Conservation (phyloP, 2,888 invertebrate genomes). For the Yponomeuta cagnagella region DNA sequence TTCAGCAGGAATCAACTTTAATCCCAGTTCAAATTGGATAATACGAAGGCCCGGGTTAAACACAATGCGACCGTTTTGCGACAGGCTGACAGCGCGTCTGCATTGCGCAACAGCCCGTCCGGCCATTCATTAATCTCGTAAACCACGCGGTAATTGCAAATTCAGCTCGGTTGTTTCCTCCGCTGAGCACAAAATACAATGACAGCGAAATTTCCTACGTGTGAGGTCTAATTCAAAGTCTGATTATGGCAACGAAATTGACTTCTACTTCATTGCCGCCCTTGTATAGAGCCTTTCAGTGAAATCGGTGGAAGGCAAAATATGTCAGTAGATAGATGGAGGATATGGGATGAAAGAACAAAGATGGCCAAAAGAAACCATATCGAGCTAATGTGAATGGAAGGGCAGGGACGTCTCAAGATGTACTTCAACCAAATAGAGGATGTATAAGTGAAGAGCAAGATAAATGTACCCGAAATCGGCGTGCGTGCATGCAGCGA, state of each 20-base stretch:
- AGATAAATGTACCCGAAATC: no score
- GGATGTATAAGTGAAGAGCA: no score
- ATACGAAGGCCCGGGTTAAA: neutral
- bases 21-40: neutral
- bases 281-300: no score
- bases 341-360: no score
- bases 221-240: neutral
- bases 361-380: no score
- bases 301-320: no score
- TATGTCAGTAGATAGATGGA: no score
- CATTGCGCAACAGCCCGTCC: conserved; percentile 13
- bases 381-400: no score
- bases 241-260: neutral
- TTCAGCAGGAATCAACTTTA: neutral
- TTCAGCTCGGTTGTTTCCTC: neutral
- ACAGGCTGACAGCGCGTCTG: conserved; percentile 5
- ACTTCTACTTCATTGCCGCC: neutral
- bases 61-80: neutral
- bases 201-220: neutral
- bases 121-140: conserved; percentile 13
- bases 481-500: no score
- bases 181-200: neutral
- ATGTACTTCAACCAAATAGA: no score
- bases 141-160: neutral
- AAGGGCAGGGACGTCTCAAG: no score